Evolutionary conservation across 2,888 invertebrate genomes (phyloP).

Genomic region (Idaea biselata): DNA sequence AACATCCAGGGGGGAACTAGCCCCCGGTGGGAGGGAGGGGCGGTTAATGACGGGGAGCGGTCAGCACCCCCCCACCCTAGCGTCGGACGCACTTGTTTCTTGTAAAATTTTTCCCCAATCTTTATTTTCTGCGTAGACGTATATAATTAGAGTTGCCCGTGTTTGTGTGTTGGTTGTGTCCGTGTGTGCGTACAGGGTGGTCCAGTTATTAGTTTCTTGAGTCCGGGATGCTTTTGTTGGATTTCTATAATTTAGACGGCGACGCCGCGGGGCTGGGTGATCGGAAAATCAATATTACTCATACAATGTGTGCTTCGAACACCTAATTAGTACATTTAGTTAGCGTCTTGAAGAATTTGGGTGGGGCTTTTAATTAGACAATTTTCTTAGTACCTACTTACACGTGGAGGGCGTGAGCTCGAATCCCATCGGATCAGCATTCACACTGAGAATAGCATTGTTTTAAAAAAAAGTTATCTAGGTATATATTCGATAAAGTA

Average conservation of each 20-base stretch:
- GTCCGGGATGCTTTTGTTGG: constrained; percentile 77
- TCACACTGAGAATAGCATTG: no score
- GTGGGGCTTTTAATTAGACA: not conserved
- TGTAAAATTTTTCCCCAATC: constrained; percentile 81
- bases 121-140: constrained; percentile 79
- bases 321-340: constrained; percentile 32
- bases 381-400: not conserved
- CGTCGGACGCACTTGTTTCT: constrained; percentile 75
- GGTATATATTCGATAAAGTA: no score
- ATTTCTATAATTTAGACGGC: constrained; percentile 79
- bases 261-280: constrained; percentile 40
- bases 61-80: constrained; percentile 65
- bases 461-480: no score
- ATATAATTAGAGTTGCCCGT: constrained; percentile 72
- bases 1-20: constrained; percentile 77
- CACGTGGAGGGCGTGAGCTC: no score
- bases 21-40: constrained; percentile 51
- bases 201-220: constrained; percentile 80
- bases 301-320: constrained; percentile 37
- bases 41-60: constrained; percentile 75
- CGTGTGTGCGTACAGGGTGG: constrained; percentile 45
- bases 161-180: constrained; percentile 33
- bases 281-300: constrained; percentile 56
- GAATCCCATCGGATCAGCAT: no score
- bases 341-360: constrained; percentile 17